Base-by-base conservation (phyloP, 2,113 vertebrate species). In the Tupaia tana region DNA sequence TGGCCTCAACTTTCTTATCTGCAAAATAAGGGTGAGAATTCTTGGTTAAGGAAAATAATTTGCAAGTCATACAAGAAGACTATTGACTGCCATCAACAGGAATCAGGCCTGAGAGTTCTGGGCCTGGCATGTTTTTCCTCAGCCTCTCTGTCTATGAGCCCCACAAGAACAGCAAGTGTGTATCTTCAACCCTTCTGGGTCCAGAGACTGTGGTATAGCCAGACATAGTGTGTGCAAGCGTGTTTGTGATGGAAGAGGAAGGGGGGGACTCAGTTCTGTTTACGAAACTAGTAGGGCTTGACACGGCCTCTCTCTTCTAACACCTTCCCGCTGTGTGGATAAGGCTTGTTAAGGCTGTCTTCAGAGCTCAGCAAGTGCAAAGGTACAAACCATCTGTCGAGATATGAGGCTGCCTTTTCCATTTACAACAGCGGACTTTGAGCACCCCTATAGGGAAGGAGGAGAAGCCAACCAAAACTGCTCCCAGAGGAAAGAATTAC, bases 201-300 rank as follows among this genome's bases (percentile, higher is more conserved):
- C 75, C 64, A 6, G 4, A 34, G 27, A 14, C 29, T 11, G 0
- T 9, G 7, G 22, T 12, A 8, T 22, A 13, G 64, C n/a, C 18
- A 3, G 61, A 19, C 22, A 34, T 3, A 2, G 20, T 9, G 9
- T 43, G 4, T 15, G 18, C n/a, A 1, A 12, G 0, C 7, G 6
- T 12, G 6, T 2, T 7, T 25, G 13, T n/a, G 73, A 34, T 19
- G 12, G 54, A 56, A 34, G n/a, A 12, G 8, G 1, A 0, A 5
- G 0, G 0, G 20, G 59, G 59, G 9, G 34, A 70, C 61, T 77
- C 9, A 4, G 29, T 6, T 56, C 69, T 20, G 11, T 15, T 22
- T 43, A 27, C 3, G 63, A 77, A 20, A 31, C 63, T 19, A 29
- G 20, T 0, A 7, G 24, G 27, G 52, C 29, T 74, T 86, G 1